Evolutionary conservation across 2,888 invertebrate species (phyloP), one percentile per base, ranked within the genome.

Genomic region (Ferdinandea cuprea): DNA sequence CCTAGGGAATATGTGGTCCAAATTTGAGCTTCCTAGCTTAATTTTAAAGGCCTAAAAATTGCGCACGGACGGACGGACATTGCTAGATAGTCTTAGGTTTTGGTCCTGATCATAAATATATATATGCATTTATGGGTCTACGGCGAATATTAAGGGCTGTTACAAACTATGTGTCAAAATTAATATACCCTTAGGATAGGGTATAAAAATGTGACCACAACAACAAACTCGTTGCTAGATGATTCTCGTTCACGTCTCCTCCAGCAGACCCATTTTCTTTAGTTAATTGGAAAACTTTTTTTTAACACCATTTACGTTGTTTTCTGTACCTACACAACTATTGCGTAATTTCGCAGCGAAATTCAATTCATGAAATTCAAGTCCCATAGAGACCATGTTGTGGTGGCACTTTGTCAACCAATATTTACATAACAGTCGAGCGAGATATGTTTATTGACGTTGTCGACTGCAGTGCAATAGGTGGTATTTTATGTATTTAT

Each of bases 351-450:
- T 44, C 32, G 7, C 32, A 52, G 44, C 54, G 46, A 35, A 54
- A 54, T 68, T 54, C 11, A 21, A 54, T 68, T 56, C 35, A 46
- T 44, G 46, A 68, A 68, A 68, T 46, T 46, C 44, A 32, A 68
- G 46, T 35, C 35, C 56, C 35, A 46, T 4, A 5, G 37, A 9
- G 15, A n/a, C n/a, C n/a, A n/a, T n/a, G n/a, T n/a, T 32, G 44
- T 44, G 21, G 32, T 15, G 42, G 66, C 21, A 25, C 19, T 42
- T n/a, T 7, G 30, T 25, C 28, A 42, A 13, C 30, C 54, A 32
- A 44, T 19, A 9, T 35, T 63, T 63, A 37, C 48, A 63, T 63
- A 63, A 37, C 19, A 21, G 7, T 9, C 32, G 32, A 9, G 3
- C 28, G 25, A 21, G 35, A 35, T 6, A 50, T 25, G 48, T 35